Base-by-base conservation (phyloP, 2,888 invertebrate species). In the Cylloceria caligata region DNA sequence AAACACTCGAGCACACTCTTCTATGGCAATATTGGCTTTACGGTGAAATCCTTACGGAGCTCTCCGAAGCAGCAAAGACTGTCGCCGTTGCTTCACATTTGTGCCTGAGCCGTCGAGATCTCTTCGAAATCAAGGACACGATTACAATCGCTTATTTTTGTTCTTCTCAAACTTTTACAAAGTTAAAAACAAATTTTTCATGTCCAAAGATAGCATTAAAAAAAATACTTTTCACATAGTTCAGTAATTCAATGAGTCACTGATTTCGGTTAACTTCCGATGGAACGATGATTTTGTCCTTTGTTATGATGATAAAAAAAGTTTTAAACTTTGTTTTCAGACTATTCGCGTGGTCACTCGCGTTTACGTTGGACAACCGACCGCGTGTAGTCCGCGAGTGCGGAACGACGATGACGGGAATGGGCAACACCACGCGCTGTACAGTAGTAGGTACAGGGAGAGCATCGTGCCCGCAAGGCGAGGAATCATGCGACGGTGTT, bases 361-460 rank as follows among this genome's bases (percentile, higher is more conserved):
- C 67, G 72, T 27, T 19, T 13, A 19, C 62, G 72, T 45, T 47
- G 52, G 52, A 52, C 19, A 27, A 57, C 84, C 71, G 81, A 21
- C 83, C 84, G 85, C 85, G 87, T 85, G 87, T 86, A 78, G 86
- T 84, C 55, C 73, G 80, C 83, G 87, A 88, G 80, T 86, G 87
- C 83, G 64, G 69, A 16, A 85, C 67, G 71, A 72, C 76, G 72
- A 71, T 49, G 65, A 68, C 57, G 34, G 21, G 52, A 11, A 39
- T 73, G 64, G 64, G 36, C 36, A 52, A 77, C 69, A 75, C 9
- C 57, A 69, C 74, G 74, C 69, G 83, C 62, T 69, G 62, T 19
- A 19, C 42, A 34, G 64, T 42, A 39, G 73, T 49, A 30, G 76
- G 64, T 73, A 81, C 75, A 77, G 76, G 52, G 72, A 7, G 57